A percentile compares a stretch with the other conserved stretches of the same genome.
These are phyloP conservation scores for Xestia sexstrigata DNA, from an alignment of 2,888 invertebrate species.

Conservation along the genomic window DNA sequence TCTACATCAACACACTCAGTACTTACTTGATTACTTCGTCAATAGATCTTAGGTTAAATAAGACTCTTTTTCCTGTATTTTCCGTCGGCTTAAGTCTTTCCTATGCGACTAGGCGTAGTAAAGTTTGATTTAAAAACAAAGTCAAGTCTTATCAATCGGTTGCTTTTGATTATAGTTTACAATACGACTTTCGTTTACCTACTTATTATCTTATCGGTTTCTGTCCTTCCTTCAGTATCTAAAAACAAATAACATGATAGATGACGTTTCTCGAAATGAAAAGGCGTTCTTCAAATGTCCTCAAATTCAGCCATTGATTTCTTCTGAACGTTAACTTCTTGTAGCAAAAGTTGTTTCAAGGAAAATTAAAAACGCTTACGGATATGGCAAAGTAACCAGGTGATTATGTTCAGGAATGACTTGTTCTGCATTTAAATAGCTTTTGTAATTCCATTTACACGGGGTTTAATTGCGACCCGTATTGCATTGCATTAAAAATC, in stretches of 20 bases:
- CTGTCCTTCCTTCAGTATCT: constrained; percentile 49
- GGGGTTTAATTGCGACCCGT: constrained; percentile 13
- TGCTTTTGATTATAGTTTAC: constrained; percentile 54
- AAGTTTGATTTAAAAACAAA: constrained; percentile 28
- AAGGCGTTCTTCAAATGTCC: constrained; percentile 3
- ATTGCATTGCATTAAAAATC: constrained; percentile 13
- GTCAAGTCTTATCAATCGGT: constrained; percentile 27
- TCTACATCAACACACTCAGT: neutral
- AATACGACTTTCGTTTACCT: constrained; percentile 41
- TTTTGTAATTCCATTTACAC: constrained; percentile 17
- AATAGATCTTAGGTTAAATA: neutral
- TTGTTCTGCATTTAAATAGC: constrained; percentile 9
- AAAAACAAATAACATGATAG: constrained; percentile 22
- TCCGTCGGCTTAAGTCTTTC: neutral
- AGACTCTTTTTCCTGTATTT: neutral
- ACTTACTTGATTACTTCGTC: neutral
- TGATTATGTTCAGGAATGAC: neutral
- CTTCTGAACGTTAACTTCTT: neutral
- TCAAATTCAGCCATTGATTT: neutral
- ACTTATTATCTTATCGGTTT: constrained; percentile 55
- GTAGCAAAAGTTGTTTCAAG: neutral
- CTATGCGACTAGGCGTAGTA: neutral
- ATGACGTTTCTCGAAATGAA: constrained; percentile 36
- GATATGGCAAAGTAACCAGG: neutral
- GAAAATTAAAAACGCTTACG: neutral